Base-by-base conservation (phyloP, 1,140 invertebrate species). In the Cotesia typhae region DNA sequence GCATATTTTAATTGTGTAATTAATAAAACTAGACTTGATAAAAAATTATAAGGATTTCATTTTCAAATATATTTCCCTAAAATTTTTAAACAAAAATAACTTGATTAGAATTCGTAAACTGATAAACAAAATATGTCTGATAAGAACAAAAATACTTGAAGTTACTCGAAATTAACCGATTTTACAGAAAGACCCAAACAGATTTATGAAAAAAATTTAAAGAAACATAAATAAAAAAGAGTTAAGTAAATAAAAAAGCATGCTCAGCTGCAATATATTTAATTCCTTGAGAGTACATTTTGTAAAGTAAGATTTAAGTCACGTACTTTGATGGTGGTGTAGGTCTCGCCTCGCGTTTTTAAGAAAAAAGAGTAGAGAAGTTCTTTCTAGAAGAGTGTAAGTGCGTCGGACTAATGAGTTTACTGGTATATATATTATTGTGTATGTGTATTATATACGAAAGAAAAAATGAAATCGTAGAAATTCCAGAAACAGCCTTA, bases 261-360 rank as follows among this genome's bases (percentile, higher is more conserved):
- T 68, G n/a, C 6, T 9, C 10, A 4, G 38, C 7, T 55, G 28
- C 14, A 35, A 57, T 60, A 67, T 57, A 72, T 47, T 67, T 67
- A 28, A 72, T 35, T 65, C 69, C 41, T 38, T 28, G 20, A 41
- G 14, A n/a, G 37, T 36, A 36, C 51, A 38, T 35, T 7, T 36
- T 36, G 36, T 37, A 68, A 76, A 85, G 83, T 82, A 76, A 83
- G 81, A 85, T 86, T 85, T 85, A 76, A 85, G 84, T 85, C 85
- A 85, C 84, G 84, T 85, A 83, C 71, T 52, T 5, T 47, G 41
- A 47, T 10, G 5, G 6, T 47, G 41, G 38, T 36, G 57, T 68
- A 73, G 75, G 80, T 20, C 14, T 59, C 79, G 80, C 78, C 14
- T 59, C 80, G 80, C 78, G 80, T 20, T 51, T 67, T 35, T 20